A percentile compares a stretch with the other conserved stretches of the same genome.
phyloP scores from a whole-genome alignment of 2,797 vertebrate species.

The Trachops cirrhosus region DNA sequence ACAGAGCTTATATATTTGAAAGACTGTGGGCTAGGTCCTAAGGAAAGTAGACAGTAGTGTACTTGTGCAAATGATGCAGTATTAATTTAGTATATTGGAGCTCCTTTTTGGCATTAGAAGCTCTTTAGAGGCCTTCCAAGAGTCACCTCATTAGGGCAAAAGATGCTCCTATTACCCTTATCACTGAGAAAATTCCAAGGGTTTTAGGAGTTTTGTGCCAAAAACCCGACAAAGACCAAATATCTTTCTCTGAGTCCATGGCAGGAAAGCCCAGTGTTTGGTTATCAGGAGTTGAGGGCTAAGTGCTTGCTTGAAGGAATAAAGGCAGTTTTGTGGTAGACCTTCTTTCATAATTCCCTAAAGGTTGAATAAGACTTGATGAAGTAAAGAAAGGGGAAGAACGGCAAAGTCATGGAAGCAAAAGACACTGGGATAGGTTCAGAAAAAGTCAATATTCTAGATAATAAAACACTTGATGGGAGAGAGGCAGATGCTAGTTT shows the following conservation, averaged over 20 bases:
- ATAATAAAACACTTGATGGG: neutral
- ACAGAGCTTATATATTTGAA: neutral
- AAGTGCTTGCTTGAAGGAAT: neutral
- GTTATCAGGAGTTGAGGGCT: neutral
- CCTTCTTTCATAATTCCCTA: neutral
- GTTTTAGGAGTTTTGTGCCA: neutral
- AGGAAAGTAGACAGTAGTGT: neutral
- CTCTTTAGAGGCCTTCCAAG: neutral
- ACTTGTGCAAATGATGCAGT: neutral
- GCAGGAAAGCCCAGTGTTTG: neutral
- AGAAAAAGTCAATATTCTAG: neutral
- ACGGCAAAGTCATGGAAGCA: neutral
- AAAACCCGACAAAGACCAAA: neutral
- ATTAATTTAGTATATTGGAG: neutral
- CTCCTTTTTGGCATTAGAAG: neutral
- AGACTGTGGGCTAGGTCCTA: neutral
- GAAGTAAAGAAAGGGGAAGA: neutral
- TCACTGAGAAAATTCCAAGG: neutral
- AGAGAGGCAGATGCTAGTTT: neutral
- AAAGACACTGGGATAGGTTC: neutral
- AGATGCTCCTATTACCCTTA: neutral
- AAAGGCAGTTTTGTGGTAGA: neutral
- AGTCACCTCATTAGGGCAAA: neutral
- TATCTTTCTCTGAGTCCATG: neutral
- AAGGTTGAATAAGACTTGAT: neutral